These are phyloP conservation scores for Calypte anna DNA, from an alignment of 2,113 vertebrate species.

Conservation along the genomic window DNA sequence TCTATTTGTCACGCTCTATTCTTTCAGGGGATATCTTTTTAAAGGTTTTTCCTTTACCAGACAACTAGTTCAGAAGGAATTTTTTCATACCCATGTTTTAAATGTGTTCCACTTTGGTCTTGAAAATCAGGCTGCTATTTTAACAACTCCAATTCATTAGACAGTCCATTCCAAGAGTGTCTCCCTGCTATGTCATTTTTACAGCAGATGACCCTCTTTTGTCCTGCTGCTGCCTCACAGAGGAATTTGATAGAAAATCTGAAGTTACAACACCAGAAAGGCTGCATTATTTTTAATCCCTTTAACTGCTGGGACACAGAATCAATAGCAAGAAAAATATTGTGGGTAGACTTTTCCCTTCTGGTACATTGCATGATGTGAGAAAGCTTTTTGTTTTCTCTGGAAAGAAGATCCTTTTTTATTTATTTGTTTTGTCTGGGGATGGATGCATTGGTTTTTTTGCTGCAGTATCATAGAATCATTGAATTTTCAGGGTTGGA, in stretches of 20 bases:
- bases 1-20: neutral
- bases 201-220: neutral
- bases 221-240: neutral
- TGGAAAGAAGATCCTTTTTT: neutral
- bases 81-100: neutral
- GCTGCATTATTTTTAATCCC: neutral
- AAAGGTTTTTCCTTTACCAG: neutral
- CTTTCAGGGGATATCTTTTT: neutral
- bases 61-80: neutral
- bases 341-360: neutral
- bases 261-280: neutral
- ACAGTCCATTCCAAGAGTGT: neutral
- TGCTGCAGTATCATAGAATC: neutral
- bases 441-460: neutral
- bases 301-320: neutral
- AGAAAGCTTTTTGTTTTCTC: neutral
- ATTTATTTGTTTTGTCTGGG: neutral
- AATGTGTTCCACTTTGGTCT: neutral
- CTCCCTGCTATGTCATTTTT: neutral
- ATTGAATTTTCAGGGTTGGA: too few relatives aligned
- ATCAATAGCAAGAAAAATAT: neutral
- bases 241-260: neutral
- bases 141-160: neutral
- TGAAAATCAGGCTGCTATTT: neutral
- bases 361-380: accelerated